These are phyloP conservation scores for Drosophila melanocephala DNA, from an alignment of 2,888 invertebrate genomes.

Conservation along the genomic window DNA sequence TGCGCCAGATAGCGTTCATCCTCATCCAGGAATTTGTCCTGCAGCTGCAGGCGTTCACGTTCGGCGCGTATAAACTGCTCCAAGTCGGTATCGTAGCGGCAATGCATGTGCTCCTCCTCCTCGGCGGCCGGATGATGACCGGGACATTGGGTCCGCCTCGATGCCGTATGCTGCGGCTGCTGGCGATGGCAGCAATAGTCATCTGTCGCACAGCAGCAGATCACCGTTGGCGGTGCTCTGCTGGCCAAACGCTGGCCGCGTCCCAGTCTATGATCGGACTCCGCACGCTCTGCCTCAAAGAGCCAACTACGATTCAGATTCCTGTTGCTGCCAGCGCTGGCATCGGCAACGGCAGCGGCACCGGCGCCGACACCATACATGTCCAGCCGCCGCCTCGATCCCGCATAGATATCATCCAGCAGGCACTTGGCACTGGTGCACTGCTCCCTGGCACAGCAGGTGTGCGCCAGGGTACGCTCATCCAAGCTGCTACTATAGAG, in stretches of 20 bases:
- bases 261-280: constrained; percentile 71
- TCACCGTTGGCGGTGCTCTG: constrained; percentile 64
- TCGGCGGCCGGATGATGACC: constrained; percentile 83
- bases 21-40: constrained; percentile 85
- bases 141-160: constrained; percentile 72
- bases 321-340: constrained; percentile 79
- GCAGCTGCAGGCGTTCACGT: constrained; percentile 82
- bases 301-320: constrained; percentile 80
- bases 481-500: constrained; percentile 81
- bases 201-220: constrained; percentile 83
- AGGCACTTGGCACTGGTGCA: constrained; percentile 84
- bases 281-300: constrained; percentile 75
- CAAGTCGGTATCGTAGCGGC: constrained; percentile 83
- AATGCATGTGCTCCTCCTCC: constrained; percentile 84
- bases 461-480: constrained; percentile 69
- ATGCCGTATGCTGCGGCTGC: constrained; percentile 63
- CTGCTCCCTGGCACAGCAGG: constrained; percentile 83
- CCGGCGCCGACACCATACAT: constrained; percentile 14
- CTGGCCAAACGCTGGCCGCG: constrained; percentile 49
- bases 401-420: constrained; percentile 83
- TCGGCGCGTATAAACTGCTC: constrained; percentile 85
- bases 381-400: constrained; percentile 53
- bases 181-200: constrained; percentile 84
- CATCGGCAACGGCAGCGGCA: constrained; percentile 9
- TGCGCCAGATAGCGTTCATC: constrained; percentile 83